phyloP scores from a whole-genome alignment of 2,888 invertebrate species.

The Dasysyrphus albostriatus region DNA sequence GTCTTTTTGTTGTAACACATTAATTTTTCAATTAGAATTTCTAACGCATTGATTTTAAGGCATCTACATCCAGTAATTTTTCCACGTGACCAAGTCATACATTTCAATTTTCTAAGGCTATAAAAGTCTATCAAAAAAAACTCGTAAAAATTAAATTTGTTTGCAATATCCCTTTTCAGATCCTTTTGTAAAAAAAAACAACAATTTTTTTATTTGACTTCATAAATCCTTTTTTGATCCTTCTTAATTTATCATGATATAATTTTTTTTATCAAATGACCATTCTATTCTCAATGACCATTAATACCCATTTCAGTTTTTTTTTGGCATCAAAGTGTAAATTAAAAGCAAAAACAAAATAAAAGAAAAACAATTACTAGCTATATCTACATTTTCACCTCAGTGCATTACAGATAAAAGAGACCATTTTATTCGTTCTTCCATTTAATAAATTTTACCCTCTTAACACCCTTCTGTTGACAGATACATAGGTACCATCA shows the following conservation, averaged over 20 bases:
- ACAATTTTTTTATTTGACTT: not conserved
- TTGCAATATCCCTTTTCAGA: not conserved
- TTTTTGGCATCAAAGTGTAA: slow-evolving; percentile 36
- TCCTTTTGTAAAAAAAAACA: not conserved
- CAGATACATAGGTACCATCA: slow-evolving; percentile 7
- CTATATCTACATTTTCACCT: slow-evolving; percentile 32
- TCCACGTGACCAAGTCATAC: too few species aligned
- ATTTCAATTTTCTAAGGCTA: too few species aligned
- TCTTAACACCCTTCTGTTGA: slow-evolving; percentile 19
- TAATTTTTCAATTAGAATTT: too few species aligned
- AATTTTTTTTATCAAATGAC: not conserved
- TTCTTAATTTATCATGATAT: not conserved
- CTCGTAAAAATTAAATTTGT: not conserved
- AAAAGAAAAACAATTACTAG: slow-evolving; percentile 33
- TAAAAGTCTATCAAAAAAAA: too few species aligned
- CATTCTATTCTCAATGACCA: not conserved
- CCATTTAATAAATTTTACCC: slow-evolving; percentile 31
- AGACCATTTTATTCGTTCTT: slow-evolving; percentile 18
- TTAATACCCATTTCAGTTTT: not conserved
- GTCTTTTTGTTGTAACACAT: too few species aligned
- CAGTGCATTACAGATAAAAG: slow-evolving; percentile 25
- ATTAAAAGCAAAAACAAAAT: slow-evolving; percentile 1
- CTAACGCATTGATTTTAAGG: too few species aligned
- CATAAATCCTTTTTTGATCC: not conserved
- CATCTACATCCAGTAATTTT: too few species aligned